Percentiles rank a stretch among this genome's conserved stretches.
phyloP scores from a whole-genome alignment of 2,797 vertebrate genomes.

The Helicolenus hilgendorfi region DNA sequence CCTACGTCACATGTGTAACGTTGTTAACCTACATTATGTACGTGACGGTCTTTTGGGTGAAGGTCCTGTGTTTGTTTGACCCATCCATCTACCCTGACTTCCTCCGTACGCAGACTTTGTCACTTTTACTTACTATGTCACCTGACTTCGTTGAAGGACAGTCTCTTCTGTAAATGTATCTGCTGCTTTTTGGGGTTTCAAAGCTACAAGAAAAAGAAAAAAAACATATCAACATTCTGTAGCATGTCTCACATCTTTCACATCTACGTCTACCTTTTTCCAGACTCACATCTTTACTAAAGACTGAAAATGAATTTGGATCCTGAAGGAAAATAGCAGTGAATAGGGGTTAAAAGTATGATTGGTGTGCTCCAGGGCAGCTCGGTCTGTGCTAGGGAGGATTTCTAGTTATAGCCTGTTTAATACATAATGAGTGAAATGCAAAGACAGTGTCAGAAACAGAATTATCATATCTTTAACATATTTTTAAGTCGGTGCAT shows the following conservation, averaged over 20 bases:
- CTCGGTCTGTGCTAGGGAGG: background rate
- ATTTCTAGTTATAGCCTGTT: background rate
- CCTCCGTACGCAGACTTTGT: too few relatives aligned
- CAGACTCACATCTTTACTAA: background rate
- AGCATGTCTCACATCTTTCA: background rate
- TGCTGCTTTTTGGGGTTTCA: background rate
- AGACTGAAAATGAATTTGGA: background rate
- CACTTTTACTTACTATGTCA: too few relatives aligned
- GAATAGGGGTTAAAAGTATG: background rate
- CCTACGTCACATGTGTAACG: too few relatives aligned
- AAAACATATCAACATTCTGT: background rate
- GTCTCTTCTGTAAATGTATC: background rate
- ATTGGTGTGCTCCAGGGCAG: conserved; percentile 1
- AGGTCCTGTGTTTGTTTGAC: too few relatives aligned
- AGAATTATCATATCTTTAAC: background rate
- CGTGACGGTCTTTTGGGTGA: too few relatives aligned
- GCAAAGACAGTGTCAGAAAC: background rate
- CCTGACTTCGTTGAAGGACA: background rate
- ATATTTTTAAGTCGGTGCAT: background rate
- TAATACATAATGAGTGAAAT: background rate
- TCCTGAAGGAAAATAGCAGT: background rate
- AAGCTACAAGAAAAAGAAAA: background rate
- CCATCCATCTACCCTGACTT: too few relatives aligned
- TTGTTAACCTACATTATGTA: too few relatives aligned
- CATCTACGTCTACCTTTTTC: background rate